Evolutionary conservation across 2,797 vertebrate species (phyloP).

Genomic region (Mormyrus proboscirostris): DNA sequence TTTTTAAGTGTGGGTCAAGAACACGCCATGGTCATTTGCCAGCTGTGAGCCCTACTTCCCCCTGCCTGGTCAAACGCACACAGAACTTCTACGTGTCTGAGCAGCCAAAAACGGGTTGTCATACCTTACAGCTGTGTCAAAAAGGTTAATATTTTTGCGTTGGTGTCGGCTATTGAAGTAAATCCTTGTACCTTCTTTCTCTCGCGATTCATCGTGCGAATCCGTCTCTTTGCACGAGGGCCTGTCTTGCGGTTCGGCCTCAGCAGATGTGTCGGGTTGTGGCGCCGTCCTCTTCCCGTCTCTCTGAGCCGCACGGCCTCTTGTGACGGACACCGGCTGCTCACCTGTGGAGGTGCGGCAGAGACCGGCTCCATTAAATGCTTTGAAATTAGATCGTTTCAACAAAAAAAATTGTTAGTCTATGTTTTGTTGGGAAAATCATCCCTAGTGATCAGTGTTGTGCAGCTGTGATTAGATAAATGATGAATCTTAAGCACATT

Average conservation of each 20-base stretch:
- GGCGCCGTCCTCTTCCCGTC: background rate
- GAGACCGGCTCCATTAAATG: background rate
- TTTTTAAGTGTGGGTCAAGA: background rate
- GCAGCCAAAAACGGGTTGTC: background rate
- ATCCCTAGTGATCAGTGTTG: background rate
- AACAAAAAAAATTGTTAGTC: background rate
- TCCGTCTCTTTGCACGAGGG: slow-evolving; percentile 28
- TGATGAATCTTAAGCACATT: background rate
- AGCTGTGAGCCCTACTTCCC: background rate
- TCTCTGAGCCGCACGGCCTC: background rate
- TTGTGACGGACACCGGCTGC: background rate
- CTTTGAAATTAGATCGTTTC: background rate
- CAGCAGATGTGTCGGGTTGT: background rate
- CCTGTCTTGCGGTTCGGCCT: background rate
- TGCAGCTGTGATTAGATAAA: background rate
- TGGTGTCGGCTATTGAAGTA: background rate
- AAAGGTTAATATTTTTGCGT: background rate
- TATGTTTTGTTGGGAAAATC: background rate
- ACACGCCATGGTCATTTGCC: background rate
- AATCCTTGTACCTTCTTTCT: slow-evolving; percentile 39
- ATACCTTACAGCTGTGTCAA: background rate
- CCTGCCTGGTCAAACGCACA: background rate
- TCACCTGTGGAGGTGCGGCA: background rate
- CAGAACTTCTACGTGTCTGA: background rate
- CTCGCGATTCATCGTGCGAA: slow-evolving; percentile 40